Base-by-base conservation (phyloP, 2,888 invertebrate species). In the Leistus spinibarbis region DNA sequence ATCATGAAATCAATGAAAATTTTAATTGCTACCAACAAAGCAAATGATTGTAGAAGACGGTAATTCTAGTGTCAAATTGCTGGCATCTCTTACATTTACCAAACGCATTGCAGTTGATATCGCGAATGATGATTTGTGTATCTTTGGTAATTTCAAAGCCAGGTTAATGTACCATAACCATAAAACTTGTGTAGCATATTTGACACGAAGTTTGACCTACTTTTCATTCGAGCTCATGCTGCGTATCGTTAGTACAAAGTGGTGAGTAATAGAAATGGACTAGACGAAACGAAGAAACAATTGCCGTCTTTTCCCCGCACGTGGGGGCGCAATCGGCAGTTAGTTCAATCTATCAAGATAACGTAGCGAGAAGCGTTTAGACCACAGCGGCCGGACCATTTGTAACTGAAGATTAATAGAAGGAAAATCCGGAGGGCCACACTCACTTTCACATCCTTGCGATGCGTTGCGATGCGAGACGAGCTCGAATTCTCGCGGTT, bases 321-420 rank as follows among this genome's bases (percentile, higher is more conserved):
- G 24, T 24, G 24, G 40, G 40, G 40, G 40, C 65, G 65, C 72
- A 72, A 72, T 72, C 72, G 73, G 66, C 60, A 60, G 62, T 67
- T 56, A 17, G 67, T 62, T 62, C 73, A 73, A 73, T 73, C 67
- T 67, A 73, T 73, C 73, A 73, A 67, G 73, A 73, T 73, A 73
- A 63, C 73, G 67, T 53, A 62, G 66, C 73, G 73, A 60, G 57
- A 67, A 67, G 73, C 73, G 54, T 73, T 73, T 66, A 73, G 10
- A 40, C 73, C 73, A 62, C 73, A 73, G 53, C 67, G 54, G 67
- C 73, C 73, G 73, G 54, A 73, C 73, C 73, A 73, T 73, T 73
- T 73, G 73, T 73, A 73, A 73, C 73, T 60, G 16, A 73, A 73
- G 73, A 73, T 73, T 73, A 73, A 73, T 73, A 73, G 73, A 73